These are phyloP conservation scores for Mus minutoides DNA, from an alignment of 2,797 vertebrate genomes.

Conservation along the genomic window DNA sequence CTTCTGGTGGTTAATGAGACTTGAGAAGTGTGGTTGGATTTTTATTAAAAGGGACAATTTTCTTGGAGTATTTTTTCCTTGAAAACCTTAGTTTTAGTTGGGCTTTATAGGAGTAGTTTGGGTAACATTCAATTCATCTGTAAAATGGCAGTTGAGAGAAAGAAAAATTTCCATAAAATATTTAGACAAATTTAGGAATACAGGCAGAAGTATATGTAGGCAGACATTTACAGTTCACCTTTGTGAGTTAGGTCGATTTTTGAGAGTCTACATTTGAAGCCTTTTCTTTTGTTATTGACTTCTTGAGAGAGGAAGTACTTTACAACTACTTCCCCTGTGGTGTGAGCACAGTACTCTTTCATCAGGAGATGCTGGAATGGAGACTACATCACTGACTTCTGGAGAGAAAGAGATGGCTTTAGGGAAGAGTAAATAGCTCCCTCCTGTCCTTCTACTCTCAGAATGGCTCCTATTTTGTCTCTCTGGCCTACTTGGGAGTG, in stretches of 20 bases:
- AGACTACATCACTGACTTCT: neutral
- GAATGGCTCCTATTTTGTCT: neutral
- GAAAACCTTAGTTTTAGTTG: neutral
- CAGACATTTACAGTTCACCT: neutral
- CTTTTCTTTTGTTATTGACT: neutral
- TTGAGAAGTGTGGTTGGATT: neutral
- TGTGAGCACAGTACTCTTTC: neutral
- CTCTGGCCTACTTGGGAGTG: neutral
- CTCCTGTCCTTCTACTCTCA: neutral
- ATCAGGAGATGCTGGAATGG: too few relatives aligned
- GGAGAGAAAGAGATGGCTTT: neutral
- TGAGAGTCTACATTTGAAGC: neutral
- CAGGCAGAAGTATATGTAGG: neutral
- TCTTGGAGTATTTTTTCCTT: constrained; percentile 18
- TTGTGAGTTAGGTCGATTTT: neutral
- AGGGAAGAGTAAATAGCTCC: neutral
- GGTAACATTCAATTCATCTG: neutral
- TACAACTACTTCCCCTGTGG: neutral
- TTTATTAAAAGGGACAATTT: constrained; percentile 53
- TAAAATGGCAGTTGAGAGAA: neutral
- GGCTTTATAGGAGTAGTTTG: constrained; percentile 54
- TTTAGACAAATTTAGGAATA: constrained; percentile 5
- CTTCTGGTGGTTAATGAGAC: constrained; percentile 26
- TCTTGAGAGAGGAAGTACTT: neutral
- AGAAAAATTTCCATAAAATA: neutral